A percentile compares a stretch with the other conserved stretches of the same genome.
Conservation (phyloP, 2,797 vertebrate genomes). For the Fratercula arctica region DNA sequence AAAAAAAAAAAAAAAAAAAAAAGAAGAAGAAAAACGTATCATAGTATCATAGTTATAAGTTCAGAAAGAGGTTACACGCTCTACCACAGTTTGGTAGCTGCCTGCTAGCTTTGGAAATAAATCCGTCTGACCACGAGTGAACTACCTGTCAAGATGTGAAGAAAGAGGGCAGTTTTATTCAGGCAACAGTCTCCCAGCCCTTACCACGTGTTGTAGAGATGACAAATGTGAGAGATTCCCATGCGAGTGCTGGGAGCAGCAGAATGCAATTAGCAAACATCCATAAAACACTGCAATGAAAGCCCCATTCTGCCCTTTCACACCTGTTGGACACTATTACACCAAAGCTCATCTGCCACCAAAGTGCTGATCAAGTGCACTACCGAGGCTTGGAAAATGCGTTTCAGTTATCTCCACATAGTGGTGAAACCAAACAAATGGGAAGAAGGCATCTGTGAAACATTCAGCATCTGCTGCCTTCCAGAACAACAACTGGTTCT, state of each 20-base stretch:
- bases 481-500: slow-evolving; percentile 31
- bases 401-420: not conserved
- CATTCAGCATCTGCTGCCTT: slow-evolving; percentile 56
- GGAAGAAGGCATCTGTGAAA: slow-evolving; percentile 34
- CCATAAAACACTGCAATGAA: slow-evolving; percentile 12
- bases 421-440: not conserved
- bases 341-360: not conserved
- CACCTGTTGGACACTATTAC: slow-evolving; percentile 24
- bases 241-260: not conserved
- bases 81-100: not conserved
- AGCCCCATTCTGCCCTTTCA: not conserved
- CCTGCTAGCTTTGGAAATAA: not conserved
- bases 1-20: not conserved
- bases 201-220: not conserved
- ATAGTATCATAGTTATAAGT: not conserved
- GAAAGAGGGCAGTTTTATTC: not conserved
- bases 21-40: not conserved
- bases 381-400: not conserved
- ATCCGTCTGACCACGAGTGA: not conserved
- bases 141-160: not conserved
- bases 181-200: not conserved
- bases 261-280: slow-evolving; percentile 47
- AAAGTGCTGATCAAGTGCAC: slow-evolving; percentile 39
- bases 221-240: not conserved
- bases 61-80: not conserved